Evolutionary conservation across 2,113 vertebrate species (phyloP).

Genomic region (Syngnathus floridae): DNA sequence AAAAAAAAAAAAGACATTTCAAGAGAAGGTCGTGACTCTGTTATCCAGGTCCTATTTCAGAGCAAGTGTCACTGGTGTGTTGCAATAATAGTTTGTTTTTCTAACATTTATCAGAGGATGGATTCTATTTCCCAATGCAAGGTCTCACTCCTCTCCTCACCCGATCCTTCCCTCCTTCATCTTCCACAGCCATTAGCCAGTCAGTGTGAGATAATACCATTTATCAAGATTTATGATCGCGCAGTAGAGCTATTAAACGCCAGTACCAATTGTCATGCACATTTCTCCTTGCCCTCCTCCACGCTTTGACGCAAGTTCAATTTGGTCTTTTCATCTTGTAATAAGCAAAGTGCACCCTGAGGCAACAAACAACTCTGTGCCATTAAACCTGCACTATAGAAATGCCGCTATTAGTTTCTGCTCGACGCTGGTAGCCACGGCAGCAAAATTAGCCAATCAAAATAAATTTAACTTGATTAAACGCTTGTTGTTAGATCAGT

Average conservation of each 20-base stretch:
- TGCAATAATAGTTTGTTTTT: neutral
- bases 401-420: constrained; percentile 26
- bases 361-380: neutral
- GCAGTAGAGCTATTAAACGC: neutral
- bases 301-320: neutral
- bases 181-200: neutral
- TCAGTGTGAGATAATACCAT: constrained; percentile 1
- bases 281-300: neutral
- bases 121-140: neutral
- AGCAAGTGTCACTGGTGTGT: neutral
- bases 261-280: neutral
- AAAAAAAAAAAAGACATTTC: too few species aligned
- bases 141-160: neutral
- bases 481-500: neutral
- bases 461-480: neutral
- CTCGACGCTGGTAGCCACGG: neutral
- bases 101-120: neutral
- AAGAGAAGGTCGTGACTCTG: too few species aligned
- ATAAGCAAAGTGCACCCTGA: neutral
- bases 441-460: neutral
- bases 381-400: neutral
- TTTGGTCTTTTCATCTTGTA: neutral
- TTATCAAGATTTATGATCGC: neutral
- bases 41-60: neutral
- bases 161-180: neutral